Evolutionary conservation across 2,888 invertebrate genomes (phyloP), one percentile per base, ranked within the genome.

Genomic region (Macaria notata): DNA sequence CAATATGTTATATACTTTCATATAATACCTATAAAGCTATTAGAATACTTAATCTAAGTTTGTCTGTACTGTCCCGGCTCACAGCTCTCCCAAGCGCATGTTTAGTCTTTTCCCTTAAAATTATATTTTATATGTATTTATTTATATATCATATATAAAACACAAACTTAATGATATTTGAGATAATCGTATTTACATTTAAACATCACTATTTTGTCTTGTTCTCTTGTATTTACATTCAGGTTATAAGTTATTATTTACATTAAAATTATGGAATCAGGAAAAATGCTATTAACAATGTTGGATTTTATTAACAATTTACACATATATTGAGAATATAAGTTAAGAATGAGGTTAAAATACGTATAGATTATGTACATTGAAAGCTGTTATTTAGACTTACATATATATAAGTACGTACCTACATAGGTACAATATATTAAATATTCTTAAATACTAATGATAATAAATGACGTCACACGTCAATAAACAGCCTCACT

Each of bases 21-120:
- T 19, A 19, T 19, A 19, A 19, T 19, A 19, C 2, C 1, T 1
- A 19, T 19, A 19, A 2, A 19, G 19, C 19, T 19, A 19, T 19
- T 1, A 19, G 19, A 1, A 19, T 36, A 36, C 33, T 6, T 36
- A 36, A 36, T 36, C 7, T 36, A 36, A 36, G 33, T 4, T 36
- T 36, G 74, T 75, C 74, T 66, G 66, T 76, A 77, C 81, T 77
- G 78, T 77, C 87, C 75, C 78, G 88, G 88, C 89, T 88, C 88
- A 86, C 59, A 67, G 84, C 87, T 78, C 70, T 72, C 61, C 73
- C 71, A 74, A 73, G 73, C 58, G 60, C 69, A 75, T 76, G 74
- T 65, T 61, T 62, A 52, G 54, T 59, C 39, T 31, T 33, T 46
- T 36, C 30, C 19, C 30, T 50, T 43, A 48, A 46, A 43, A 3